Evolutionary conservation across 2,113 vertebrate species (phyloP), one percentile per base, ranked within the genome.

Genomic region (Onychostoma macrolepis): DNA sequence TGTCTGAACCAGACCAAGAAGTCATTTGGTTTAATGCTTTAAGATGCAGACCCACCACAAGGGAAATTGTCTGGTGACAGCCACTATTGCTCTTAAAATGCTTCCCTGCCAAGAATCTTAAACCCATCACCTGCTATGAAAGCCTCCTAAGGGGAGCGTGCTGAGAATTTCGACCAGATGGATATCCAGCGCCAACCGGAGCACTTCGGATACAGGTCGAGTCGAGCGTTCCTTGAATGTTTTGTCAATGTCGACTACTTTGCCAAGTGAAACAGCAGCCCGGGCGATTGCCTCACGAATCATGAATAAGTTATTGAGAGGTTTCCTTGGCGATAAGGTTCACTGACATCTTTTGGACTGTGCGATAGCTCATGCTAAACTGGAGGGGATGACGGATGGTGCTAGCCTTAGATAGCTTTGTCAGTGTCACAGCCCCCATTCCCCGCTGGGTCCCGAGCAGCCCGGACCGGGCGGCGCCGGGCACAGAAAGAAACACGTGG

Each of bases 241-340:
- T 90, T 86, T 89, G 89, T 90, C 87, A 88, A 79, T 83, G 87
- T 90, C 85, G 63, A 82, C 85, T 87, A 74, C 87, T 83, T 87
- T 87, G 85, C 85, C 89, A 80, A 87, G 85, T 85, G 87, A 85
- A 90, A 87, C 85, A 85, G 87, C 85, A 85, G 75, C 80, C 38
- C 45, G n/a, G 86, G 67, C 85, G 61, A 82, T 87, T 85, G 83
- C 87, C 85, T 90, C 6, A 87, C 76, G 77, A 83, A 87, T 86
- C 86, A 90, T 90, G 88, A 89, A 89, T 89, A 86, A 88, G 86
- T 90, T 90, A 89, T 90, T 89, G 89, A 90, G 89, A 90, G 88
- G 89, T 89, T 89, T 90, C 89, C 74, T 76, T 81, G 88, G 86
- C 71, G 89, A 89, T 90, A 88, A 89, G 89, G 89, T 90, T 90